These are phyloP conservation scores for Xenopus petersii DNA, from an alignment of 2,797 vertebrate genomes.

Conservation along the genomic window DNA sequence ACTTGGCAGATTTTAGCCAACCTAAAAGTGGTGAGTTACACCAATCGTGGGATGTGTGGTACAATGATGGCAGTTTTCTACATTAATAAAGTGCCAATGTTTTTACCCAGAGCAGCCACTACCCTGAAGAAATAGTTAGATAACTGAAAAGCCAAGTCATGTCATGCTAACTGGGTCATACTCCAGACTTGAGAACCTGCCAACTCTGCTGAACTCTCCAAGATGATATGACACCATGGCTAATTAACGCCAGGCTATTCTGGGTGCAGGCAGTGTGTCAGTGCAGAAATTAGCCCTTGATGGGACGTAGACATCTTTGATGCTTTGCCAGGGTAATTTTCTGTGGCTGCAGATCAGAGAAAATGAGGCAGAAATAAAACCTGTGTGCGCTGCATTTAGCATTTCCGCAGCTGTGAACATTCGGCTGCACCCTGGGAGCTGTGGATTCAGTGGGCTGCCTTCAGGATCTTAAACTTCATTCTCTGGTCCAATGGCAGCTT, in stretches of 20 bases:
- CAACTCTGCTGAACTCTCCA: constrained; percentile 22
- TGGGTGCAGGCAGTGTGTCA: constrained; percentile 35
- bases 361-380: constrained; percentile 41
- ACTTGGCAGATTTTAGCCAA: too few relatives aligned
- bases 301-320: constrained; percentile 37
- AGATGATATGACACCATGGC: constrained; percentile 41
- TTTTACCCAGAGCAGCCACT: too few relatives aligned
- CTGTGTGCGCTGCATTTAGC: constrained; percentile 37
- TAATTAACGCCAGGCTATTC: constrained; percentile 47
- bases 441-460: constrained; percentile 18
- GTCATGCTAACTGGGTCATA: constrained; percentile 20
- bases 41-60: too few relatives aligned
- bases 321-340: constrained; percentile 43
- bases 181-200: constrained; percentile 20
- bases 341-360: constrained; percentile 34
- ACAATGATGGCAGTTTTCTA: too few relatives aligned
- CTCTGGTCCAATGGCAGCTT: constrained; percentile 23
- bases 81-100: too few relatives aligned
- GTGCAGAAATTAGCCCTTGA: constrained; percentile 47
- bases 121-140: neutral
- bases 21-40: too few relatives aligned
- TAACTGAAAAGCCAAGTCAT: constrained; percentile 21
- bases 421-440: constrained; percentile 31
- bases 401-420: constrained; percentile 36
- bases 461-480: constrained; percentile 33